Base-by-base conservation (phyloP, 2,113 vertebrate genomes). In the Cettia cetti region DNA sequence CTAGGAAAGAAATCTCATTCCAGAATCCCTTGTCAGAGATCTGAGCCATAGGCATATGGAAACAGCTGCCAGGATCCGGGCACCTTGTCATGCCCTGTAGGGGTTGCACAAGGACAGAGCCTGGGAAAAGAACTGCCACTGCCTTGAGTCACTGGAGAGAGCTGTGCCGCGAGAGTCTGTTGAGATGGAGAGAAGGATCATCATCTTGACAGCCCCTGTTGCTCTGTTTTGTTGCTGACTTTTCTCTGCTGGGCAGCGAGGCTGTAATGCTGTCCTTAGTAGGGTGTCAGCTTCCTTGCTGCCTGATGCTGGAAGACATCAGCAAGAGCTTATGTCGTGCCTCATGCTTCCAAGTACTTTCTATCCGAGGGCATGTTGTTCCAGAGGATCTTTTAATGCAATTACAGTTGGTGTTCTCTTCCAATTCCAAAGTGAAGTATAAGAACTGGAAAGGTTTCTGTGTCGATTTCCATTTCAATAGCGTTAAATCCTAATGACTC, bases 381-480 rank as follows among this genome's bases (percentile, higher is more conserved):
- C 79, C 88, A 82, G 79, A 71, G 75, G 61, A 91, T 92, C 64
- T 92, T 80, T 79, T 90, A 93, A 94, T 82, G 45, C 70, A 90
- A 26, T 89, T 94, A 57, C 42, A 84, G 56, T 75, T 0, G 0
- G 27, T 90, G 82, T 93, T 45, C 31, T 95, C 79, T 92, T 92
- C 76, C 60, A 86, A 68, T 64, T 90, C 76, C 31, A 49, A 93
- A 95, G 56, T 45, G 81, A 89, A 84, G 63, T 82, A 49, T 82
- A 82, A 92, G 84, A 90, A 86, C 90, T 89, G 76, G 90, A 83
- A 88, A 88, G 68, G 86, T 92, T 95, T 95, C 76, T 89, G 60
- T 89, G 90, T 96, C 28, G 3, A 89, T 93, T 94, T 97, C 92
- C 89, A 64, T 93, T 95, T 90, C 88, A 96, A 68, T 88, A 86